phyloP scores from a whole-genome alignment of 2,888 invertebrate species.

The Lepidocyrtoides sp. region DNA sequence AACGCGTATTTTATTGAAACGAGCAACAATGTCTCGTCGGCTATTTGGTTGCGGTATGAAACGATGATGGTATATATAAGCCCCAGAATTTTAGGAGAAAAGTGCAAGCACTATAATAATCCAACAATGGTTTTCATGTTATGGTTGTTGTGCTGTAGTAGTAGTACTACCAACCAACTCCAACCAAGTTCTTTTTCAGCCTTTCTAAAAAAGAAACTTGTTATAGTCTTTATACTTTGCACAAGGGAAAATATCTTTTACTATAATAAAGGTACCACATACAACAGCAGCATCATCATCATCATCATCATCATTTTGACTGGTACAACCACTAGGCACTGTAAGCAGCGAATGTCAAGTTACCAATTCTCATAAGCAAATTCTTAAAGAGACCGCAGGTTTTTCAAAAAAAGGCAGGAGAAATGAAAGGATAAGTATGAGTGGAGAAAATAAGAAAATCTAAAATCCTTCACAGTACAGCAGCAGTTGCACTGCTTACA shows the following conservation, averaged over 20 bases:
- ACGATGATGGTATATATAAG: neutral
- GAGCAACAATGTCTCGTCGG: neutral
- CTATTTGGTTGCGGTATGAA: neutral
- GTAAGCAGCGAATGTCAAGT: constrained; percentile 37
- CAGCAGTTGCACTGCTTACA: neutral
- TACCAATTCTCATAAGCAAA: constrained; percentile 19
- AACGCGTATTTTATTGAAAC: constrained; percentile 13
- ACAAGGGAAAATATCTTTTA: constrained; percentile 13
- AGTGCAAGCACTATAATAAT: constrained; percentile 14
- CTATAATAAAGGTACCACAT: neutral
- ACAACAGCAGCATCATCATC: too few species aligned
- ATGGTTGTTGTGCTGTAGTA: neutral
- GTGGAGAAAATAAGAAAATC: neutral
- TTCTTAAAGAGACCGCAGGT: constrained; percentile 29
- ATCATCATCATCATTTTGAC: neutral
- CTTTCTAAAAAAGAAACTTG: constrained; percentile 20
- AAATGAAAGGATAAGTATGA: neutral
- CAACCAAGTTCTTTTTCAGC: neutral
- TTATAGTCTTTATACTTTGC: constrained; percentile 23
- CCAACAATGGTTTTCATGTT: constrained; percentile 24
- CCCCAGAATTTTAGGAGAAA: neutral
- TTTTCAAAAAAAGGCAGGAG: neutral
- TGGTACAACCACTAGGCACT: too few species aligned
- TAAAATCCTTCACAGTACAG: neutral
- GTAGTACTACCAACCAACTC: constrained; percentile 12